Base-by-base conservation (phyloP, 1,140 invertebrate species). In the Pteromalus puparum region DNA sequence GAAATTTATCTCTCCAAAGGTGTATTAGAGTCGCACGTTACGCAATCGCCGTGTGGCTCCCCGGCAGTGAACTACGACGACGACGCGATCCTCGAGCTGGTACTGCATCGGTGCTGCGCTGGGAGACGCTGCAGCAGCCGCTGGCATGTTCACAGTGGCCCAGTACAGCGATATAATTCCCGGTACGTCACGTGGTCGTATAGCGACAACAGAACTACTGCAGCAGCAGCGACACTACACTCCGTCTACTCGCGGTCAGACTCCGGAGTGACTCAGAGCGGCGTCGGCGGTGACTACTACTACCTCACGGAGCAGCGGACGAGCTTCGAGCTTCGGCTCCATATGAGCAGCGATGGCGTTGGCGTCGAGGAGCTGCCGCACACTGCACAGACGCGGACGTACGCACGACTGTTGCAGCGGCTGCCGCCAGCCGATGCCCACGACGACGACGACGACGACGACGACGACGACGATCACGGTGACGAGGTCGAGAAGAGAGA, bases 21-120 rank as follows among this genome's bases (percentile, higher is more conserved):
- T 34, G 30, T 42, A 42, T 42, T 42, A 42, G 0, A 42, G 9
- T 42, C 10, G 78, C n/a, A 2, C n/a, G 81, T 82, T 82, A 72
- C 81, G 81, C 72, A 82, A 82, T 82, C 81, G 68, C 24, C 26
- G 28, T 9, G 12, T 13, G 38, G 34, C 61, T 21, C 53, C 24
- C 68, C 38, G 38, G 38, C 68, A 30, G 79, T 42, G 1, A 42
- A 73, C 70, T 68, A 42, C 68, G 38, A 73, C 42, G 24, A 12
- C 46, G 2, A n/a, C 26, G 21, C 75, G 38, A 74, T 76, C 15
- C n/a, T 76, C 74, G 74, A 28, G 74, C 9, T 73, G 21, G 38
- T 46, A 24, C 42, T 74, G 73, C 10, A 24, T 28, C 24, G 26
- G 24, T 21, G 74, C n/a, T 48, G n/a, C 65, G 18, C 61, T 21